A percentile compares a stretch with the other conserved stretches of the same genome.
These are phyloP conservation scores for Cichladusa arquata DNA, from an alignment of 2,113 vertebrate genomes.

Conservation along the genomic window DNA sequence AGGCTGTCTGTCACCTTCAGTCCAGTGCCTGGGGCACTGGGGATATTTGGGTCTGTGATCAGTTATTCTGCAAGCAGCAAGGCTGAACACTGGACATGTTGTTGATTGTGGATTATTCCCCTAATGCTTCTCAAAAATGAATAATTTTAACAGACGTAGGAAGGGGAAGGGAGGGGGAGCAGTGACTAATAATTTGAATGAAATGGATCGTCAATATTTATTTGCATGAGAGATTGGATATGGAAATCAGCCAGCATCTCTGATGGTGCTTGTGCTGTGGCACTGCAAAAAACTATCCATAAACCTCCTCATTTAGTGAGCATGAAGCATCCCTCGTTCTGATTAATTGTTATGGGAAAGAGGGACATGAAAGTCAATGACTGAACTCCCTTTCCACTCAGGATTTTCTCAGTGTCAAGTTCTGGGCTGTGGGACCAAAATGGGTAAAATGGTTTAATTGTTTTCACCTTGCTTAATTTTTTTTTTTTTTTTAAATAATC, in stretches of 20 bases:
- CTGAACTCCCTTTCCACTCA: neutral
- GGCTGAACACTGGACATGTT: neutral
- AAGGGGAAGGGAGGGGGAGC: neutral
- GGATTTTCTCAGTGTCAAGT: neutral
- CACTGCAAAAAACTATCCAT: neutral
- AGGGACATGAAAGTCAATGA: neutral
- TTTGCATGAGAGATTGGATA: slow-evolving; percentile 19
- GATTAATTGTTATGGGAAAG: neutral
- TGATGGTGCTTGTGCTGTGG: neutral
- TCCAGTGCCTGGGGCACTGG: neutral
- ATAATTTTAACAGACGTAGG: neutral
- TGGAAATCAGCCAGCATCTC: neutral
- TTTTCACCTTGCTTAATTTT: neutral
- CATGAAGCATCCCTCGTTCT: neutral
- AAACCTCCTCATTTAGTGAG: neutral
- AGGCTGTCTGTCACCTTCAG: neutral
- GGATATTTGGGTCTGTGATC: neutral
- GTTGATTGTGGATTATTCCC: neutral
- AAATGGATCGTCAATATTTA: slow-evolving; percentile 28
- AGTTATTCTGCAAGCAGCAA: neutral
- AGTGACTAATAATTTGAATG: neutral
- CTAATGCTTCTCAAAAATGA: neutral
- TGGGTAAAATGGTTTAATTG: neutral
- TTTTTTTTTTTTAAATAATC: neutral
- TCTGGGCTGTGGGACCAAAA: neutral